A percentile compares a stretch with the other conserved stretches of the same genome.
These are phyloP conservation scores for Neodiprion fabricii DNA, from an alignment of 1,140 invertebrate species.

Conservation along the genomic window DNA sequence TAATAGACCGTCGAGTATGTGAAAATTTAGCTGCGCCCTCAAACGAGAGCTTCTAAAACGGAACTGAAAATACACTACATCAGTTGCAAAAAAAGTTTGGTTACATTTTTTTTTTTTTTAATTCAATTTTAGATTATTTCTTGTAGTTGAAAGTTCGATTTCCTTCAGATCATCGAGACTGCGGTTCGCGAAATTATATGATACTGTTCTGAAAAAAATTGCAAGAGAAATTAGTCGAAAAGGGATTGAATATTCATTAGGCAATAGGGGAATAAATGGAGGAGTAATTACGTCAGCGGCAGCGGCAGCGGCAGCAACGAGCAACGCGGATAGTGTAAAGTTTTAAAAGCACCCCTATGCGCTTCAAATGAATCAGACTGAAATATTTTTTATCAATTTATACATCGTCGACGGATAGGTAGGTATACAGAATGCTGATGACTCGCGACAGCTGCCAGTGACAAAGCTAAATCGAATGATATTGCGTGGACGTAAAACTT, in stretches of 20 bases:
- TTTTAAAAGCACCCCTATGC: too few species aligned
- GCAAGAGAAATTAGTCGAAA: too few species aligned
- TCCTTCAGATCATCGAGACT: too few species aligned
- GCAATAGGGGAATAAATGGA: too few species aligned
- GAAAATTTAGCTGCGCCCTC: background rate
- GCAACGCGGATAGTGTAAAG: too few species aligned
- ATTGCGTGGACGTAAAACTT: background rate
- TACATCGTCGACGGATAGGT: background rate
- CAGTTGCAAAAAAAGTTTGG: background rate
- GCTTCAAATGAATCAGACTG: background rate
- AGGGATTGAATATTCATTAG: too few species aligned
- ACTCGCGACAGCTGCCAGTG: background rate
- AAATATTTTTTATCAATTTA: background rate
- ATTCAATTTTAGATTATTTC: too few species aligned
- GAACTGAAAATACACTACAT: background rate
- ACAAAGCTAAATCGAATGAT: background rate
- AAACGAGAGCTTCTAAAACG: background rate
- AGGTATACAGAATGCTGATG: background rate
- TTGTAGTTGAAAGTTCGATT: too few species aligned
- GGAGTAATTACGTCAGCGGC: too few species aligned
- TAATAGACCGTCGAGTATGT: background rate
- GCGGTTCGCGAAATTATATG: too few species aligned
- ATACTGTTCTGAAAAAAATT: too few species aligned
- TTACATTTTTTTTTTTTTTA: background rate
- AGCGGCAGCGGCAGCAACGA: too few species aligned